Percentiles rank a stretch among this genome's conserved stretches.
Evolutionary conservation across 2,797 vertebrate species (phyloP).

Genomic region (Lophotriccus pileatus): DNA sequence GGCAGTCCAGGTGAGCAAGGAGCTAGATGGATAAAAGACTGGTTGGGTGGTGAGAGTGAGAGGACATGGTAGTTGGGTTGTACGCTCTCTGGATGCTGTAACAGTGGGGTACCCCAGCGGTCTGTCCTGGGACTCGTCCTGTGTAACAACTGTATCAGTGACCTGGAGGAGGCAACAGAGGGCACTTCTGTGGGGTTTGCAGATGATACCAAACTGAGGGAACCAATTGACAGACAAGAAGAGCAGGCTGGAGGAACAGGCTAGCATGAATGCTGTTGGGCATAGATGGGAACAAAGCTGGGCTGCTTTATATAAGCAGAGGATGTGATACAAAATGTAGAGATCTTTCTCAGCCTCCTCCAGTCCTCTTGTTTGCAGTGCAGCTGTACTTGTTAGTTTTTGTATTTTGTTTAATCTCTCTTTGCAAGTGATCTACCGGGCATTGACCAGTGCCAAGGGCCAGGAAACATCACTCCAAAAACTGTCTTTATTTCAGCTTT

Average conservation of each 20-base stretch:
- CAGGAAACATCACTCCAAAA: neutral
- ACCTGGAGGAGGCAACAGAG: neutral
- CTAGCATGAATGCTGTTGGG: neutral
- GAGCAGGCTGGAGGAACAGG: neutral
- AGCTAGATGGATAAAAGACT: neutral
- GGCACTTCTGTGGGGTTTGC: neutral
- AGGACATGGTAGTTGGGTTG: neutral
- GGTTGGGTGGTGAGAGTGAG: neutral
- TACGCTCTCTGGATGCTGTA: neutral
- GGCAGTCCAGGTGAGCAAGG: neutral
- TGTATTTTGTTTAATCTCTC: conserved; percentile 10
- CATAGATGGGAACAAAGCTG: neutral
- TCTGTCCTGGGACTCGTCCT: neutral
- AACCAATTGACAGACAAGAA: neutral
- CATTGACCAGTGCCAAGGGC: conserved; percentile 3
- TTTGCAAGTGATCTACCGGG: conserved; percentile 3
- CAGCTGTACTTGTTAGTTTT: neutral
- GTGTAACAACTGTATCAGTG: neutral
- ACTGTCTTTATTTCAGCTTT: neutral
- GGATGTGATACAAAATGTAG: neutral
- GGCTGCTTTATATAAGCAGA: neutral
- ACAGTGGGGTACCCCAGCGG: fast-evolving
- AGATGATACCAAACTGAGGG: neutral
- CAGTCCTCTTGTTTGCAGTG: neutral
- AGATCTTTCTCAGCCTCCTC: neutral